Conservation (phyloP, 2,113 vertebrate genomes). For the Ceyx margarethae region DNA sequence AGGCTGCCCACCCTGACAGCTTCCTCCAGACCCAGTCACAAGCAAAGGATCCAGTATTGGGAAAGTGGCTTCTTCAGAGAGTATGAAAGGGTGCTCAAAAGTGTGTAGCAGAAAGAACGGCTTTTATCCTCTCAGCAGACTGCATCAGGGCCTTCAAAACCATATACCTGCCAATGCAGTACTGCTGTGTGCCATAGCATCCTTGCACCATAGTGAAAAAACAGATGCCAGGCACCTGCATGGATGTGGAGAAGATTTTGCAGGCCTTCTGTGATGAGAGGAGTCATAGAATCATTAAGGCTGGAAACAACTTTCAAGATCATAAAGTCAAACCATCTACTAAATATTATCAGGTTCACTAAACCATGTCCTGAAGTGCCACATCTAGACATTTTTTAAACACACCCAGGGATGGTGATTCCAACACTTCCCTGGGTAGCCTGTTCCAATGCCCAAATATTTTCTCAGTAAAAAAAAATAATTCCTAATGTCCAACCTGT, state of each 20-base stretch:
- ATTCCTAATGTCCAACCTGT: too few species aligned
- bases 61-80: rapidly evolving
- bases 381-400: too few species aligned
- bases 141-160: not conserved
- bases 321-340: too few species aligned
- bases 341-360: too few species aligned
- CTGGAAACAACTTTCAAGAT: too few species aligned
- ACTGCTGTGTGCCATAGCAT: not conserved
- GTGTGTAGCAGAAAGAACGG: not conserved
- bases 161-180: not conserved
- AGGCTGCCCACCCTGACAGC: not conserved
- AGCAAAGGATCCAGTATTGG: rapidly evolving
- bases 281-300: not conserved
- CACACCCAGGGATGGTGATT: too few species aligned
- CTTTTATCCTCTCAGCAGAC: not conserved
- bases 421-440: too few species aligned
- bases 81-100: not conserved
- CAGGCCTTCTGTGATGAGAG: not conserved
- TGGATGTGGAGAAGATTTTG: not conserved
- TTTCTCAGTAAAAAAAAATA: too few species aligned
- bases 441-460: too few species aligned
- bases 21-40: not conserved
- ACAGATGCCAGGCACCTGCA: not conserved
- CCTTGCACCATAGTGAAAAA: not conserved
- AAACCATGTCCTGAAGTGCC: too few species aligned